phyloP scores from a whole-genome alignment of 2,113 vertebrate genomes.

The Poeciliopsis prolifica region DNA sequence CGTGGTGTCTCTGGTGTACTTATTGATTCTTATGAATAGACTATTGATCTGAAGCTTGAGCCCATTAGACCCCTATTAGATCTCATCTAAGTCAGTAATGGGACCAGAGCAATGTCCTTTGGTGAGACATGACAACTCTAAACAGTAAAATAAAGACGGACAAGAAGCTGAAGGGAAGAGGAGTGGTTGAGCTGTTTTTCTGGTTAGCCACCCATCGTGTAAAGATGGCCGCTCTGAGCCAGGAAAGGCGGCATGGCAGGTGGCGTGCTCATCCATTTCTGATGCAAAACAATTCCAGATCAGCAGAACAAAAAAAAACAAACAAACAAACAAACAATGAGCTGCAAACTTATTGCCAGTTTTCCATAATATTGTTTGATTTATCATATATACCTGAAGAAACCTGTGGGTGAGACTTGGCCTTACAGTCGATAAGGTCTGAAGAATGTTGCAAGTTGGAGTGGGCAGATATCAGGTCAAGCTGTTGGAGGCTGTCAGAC shows the following conservation, averaged over 20 bases:
- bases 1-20: conserved; percentile 66
- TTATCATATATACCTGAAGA: no score
- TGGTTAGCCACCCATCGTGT: neutral
- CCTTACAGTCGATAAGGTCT: neutral
- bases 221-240: neutral
- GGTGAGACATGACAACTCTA: conserved; percentile 67
- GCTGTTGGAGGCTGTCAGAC: neutral
- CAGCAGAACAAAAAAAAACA: no score
- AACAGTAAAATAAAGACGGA: conserved; percentile 55
- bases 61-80: conserved; percentile 73
- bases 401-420: neutral
- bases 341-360: no score
- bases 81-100: conserved; percentile 70
- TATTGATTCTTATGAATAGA: conserved; percentile 78
- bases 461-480: neutral
- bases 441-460: neutral
- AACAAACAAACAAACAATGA: no score
- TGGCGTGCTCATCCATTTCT: neutral
- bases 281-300: neutral
- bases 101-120: conserved; percentile 59
- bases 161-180: neutral
- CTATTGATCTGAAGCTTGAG: conserved; percentile 74
- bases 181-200: neutral
- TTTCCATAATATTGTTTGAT: no score
- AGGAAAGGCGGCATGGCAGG: neutral